A percentile compares a stretch with the other conserved stretches of the same genome.
Evolutionary conservation across 1,140 invertebrate species (phyloP).

Genomic region (Linepithema humile): DNA sequence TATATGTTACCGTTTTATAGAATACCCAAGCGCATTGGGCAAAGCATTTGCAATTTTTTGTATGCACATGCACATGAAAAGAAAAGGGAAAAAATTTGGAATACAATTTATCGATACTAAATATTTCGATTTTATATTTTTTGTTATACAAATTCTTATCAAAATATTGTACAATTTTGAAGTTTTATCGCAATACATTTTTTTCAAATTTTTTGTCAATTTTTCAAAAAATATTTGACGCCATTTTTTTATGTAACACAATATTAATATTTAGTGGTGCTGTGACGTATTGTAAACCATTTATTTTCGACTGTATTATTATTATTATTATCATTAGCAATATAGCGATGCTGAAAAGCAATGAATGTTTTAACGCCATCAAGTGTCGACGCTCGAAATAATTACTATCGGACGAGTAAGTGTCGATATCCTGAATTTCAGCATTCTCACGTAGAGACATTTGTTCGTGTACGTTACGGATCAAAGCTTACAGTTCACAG

Average conservation of each 20-base stretch:
- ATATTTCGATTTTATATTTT: background rate
- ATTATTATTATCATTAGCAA: too few species aligned
- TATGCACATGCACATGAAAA: background rate
- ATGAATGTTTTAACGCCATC: background rate
- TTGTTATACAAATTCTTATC: background rate
- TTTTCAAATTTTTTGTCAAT: background rate
- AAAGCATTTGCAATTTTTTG: background rate
- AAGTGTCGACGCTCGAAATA: background rate
- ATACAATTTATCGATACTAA: background rate
- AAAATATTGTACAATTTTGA: background rate
- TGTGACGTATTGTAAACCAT: too few species aligned
- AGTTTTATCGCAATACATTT: background rate
- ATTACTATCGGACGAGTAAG: background rate
- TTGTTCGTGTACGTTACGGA: background rate
- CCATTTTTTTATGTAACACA: background rate
- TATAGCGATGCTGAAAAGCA: background rate
- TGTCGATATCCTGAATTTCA: constrained; percentile 16
- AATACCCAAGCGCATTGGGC: background rate
- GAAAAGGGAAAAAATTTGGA: background rate
- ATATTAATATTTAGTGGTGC: too few species aligned
- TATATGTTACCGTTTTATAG: background rate
- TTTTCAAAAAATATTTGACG: background rate
- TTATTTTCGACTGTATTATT: background rate
- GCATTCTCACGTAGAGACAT: background rate
- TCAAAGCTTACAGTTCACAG: background rate